A percentile compares a stretch with the other conserved stretches of the same genome.
Evolutionary conservation across 2,797 vertebrate genomes (phyloP).

Genomic region (Notamacropus eugenii): DNA sequence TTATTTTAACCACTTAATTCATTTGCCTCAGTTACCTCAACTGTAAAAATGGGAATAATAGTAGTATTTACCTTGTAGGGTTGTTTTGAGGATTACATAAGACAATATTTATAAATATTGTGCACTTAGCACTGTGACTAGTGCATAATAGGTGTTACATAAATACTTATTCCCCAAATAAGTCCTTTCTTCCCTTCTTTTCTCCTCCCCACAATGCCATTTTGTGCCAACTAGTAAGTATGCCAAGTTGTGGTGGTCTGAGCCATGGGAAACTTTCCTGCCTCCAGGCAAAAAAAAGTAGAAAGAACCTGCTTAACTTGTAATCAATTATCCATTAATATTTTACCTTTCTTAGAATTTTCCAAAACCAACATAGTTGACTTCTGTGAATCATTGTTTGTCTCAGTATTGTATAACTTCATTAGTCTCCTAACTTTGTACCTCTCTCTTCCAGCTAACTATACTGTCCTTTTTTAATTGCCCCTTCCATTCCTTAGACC

Average conservation of each 20-base stretch:
- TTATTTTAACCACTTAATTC: background rate
- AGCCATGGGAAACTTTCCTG: no score
- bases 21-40: background rate
- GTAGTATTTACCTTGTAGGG: background rate
- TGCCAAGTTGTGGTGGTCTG: no score
- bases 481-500: background rate
- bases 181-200: background rate
- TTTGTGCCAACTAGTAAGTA: no score
- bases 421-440: background rate
- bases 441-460: background rate
- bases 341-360: background rate
- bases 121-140: background rate
- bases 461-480: background rate
- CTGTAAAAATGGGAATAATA: background rate
- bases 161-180: background rate
- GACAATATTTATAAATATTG: background rate
- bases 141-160: background rate
- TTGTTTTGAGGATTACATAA: background rate
- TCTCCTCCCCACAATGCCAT: no score
- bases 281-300: no score
- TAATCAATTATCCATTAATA: background rate
- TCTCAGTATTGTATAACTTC: background rate
- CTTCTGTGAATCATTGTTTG: background rate
- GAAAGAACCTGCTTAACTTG: background rate
- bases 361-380: background rate